Conservation (phyloP, 23 tunicate species). For the Clavelina lepadiformis region DNA sequence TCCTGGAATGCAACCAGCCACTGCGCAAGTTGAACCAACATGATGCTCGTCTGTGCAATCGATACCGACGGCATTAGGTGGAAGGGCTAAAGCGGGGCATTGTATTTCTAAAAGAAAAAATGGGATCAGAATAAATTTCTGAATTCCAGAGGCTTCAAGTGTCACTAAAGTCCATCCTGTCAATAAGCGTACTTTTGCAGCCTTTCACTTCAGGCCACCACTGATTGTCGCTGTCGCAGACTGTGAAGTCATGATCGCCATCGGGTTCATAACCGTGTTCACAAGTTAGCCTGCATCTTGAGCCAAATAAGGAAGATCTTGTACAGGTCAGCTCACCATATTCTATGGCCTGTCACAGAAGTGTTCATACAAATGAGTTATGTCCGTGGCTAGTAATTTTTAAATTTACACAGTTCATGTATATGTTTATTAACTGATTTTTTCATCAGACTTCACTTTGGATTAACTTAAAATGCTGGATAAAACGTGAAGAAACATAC, state of each 20-base stretch:
- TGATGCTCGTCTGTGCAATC: slow-evolving; percentile 22
- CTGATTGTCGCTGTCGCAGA: slow-evolving; percentile 28
- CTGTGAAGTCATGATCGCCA: slow-evolving; percentile 7
- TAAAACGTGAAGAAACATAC: slow-evolving; percentile 14
- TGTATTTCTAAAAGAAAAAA: slow-evolving; percentile 7
- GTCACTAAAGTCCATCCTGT: background rate
- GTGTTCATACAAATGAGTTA: too few species aligned
- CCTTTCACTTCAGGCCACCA: slow-evolving; percentile 66
- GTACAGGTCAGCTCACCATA: slow-evolving; percentile 40
- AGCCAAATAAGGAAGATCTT: slow-evolving; percentile 27
- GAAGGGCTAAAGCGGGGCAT: slow-evolving; percentile 3
- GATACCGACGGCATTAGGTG: background rate
- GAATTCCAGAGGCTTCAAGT: background rate
- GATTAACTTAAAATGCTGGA: too few species aligned
- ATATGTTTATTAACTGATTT: too few species aligned
- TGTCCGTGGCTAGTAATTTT: too few species aligned
- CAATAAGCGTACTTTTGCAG: slow-evolving; percentile 59
- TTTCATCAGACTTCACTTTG: too few species aligned
- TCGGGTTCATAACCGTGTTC: slow-evolving; percentile 40
- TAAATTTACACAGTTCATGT: too few species aligned
- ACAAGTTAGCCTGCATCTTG: slow-evolving; percentile 44
- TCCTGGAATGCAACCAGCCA: slow-evolving; percentile 6
- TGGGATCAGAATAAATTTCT: background rate
- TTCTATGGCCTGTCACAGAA: background rate
- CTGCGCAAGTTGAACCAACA: slow-evolving; percentile 30